Conservation (phyloP, 2,113 vertebrate species). For the Grus americana region DNA sequence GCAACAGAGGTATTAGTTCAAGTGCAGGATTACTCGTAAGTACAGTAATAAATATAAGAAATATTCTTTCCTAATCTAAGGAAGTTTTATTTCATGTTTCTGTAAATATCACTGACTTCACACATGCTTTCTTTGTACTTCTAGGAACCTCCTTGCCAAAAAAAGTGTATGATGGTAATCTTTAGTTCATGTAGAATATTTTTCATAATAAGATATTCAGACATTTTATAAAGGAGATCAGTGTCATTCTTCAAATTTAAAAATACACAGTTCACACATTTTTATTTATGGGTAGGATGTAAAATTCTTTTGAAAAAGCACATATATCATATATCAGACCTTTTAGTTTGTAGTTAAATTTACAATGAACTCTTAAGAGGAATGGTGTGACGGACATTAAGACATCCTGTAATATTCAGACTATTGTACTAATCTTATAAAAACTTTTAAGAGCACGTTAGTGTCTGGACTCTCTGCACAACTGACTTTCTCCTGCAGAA, state of each 20-base stretch:
- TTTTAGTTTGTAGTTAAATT: neutral
- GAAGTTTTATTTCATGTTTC: neutral
- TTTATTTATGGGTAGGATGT: neutral
- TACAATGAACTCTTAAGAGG: neutral
- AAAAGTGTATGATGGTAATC: neutral
- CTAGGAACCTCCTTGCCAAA: neutral
- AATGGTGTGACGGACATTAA: neutral
- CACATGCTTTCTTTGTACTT: neutral
- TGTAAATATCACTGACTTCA: neutral
- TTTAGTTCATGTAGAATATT: neutral
- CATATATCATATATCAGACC: neutral
- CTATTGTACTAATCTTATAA: neutral
- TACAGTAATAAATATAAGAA: neutral
- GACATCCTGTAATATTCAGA: neutral
- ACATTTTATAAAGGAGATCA: neutral
- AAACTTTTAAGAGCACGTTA: neutral
- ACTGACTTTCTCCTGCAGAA: neutral
- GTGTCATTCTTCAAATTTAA: neutral
- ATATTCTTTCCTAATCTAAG: neutral
- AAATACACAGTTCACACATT: neutral
- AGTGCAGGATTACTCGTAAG: neutral
- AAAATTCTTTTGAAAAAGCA: neutral
- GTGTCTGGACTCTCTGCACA: neutral
- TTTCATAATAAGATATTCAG: neutral
- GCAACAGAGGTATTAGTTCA: neutral